Percentiles rank a stretch among this genome's conserved stretches.
These are phyloP conservation scores for Agriopis marginaria DNA, from an alignment of 2,888 invertebrate species.

Conservation along the genomic window DNA sequence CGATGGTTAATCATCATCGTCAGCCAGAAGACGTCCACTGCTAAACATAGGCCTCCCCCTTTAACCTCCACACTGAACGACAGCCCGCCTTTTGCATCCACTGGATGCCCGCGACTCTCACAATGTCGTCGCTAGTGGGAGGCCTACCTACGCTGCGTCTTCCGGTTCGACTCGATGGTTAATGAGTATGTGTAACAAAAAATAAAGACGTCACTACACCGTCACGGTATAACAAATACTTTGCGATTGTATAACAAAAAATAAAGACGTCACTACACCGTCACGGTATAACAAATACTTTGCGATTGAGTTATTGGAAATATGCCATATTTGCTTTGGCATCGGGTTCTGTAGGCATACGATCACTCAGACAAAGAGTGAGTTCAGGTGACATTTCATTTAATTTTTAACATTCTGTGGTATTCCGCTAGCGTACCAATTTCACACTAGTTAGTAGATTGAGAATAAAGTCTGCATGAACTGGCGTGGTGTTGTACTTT, in stretches of 20 bases:
- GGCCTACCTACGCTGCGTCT: no score
- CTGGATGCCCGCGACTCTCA: no score
- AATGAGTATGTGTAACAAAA: background rate
- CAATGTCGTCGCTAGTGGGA: no score
- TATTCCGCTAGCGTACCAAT: background rate
- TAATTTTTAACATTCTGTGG: background rate
- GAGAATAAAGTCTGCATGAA: background rate
- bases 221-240: slow-evolving; percentile 7
- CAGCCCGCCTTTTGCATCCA: no score
- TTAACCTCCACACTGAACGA: no score
- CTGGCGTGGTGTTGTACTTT: background rate
- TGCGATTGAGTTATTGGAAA: slow-evolving; percentile 24
- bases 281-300: slow-evolving; percentile 6
- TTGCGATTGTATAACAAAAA: slow-evolving; percentile 1
- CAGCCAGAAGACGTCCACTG: no score
- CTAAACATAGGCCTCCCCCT: no score
- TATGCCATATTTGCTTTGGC: slow-evolving; percentile 34
- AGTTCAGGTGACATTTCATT: no score
- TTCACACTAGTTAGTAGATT: background rate
- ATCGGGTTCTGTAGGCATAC: slow-evolving; percentile 10
- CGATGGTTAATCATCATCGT: no score
- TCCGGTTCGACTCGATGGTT: no score
- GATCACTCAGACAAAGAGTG: background rate
- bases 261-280: slow-evolving; percentile 19
- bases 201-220: slow-evolving; percentile 18